Conservation (phyloP, 2,888 invertebrate genomes). For the Perdita meconis region DNA sequence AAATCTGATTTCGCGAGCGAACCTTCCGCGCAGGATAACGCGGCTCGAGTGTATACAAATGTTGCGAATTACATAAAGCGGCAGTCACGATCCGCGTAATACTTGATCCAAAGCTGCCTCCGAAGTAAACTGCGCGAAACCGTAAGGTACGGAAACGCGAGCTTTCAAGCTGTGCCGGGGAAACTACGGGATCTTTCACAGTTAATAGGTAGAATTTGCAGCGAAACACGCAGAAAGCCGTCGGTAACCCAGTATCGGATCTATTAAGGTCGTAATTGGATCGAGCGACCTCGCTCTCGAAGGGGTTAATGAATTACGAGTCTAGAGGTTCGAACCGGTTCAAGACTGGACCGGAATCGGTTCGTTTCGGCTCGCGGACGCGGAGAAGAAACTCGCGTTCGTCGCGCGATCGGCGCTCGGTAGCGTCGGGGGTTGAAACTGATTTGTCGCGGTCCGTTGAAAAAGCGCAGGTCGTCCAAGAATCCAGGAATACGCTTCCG, state of each 20-base stretch:
- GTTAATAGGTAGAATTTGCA: background rate
- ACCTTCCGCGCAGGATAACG: slow-evolving; percentile 3
- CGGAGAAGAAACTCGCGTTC: background rate
- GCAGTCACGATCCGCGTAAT: slow-evolving; percentile 4
- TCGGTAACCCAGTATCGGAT: background rate
- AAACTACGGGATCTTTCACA: background rate
- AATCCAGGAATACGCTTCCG: slow-evolving; percentile 49
- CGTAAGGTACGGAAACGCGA: slow-evolving; percentile 1
- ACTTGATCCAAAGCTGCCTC: slow-evolving; percentile 5
- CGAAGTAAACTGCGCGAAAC: slow-evolving; percentile 13
- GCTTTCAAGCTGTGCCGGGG: background rate
- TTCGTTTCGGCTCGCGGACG: background rate
- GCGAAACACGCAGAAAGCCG: background rate
- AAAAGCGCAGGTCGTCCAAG: slow-evolving; percentile 44
- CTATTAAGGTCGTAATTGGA: too few species aligned
- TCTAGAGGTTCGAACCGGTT: background rate
- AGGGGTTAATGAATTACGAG: too few species aligned
- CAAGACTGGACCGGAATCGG: background rate
- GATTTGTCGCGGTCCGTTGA: slow-evolving; percentile 14
- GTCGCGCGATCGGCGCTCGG: background rate
- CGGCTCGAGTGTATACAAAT: background rate
- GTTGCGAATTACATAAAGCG: slow-evolving; percentile 15
- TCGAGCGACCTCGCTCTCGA: too few species aligned
- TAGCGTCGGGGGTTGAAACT: background rate
- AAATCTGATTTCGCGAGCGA: background rate